These are phyloP conservation scores for Mus caroli DNA, from an alignment of 2,797 vertebrate species.

Conservation along the genomic window DNA sequence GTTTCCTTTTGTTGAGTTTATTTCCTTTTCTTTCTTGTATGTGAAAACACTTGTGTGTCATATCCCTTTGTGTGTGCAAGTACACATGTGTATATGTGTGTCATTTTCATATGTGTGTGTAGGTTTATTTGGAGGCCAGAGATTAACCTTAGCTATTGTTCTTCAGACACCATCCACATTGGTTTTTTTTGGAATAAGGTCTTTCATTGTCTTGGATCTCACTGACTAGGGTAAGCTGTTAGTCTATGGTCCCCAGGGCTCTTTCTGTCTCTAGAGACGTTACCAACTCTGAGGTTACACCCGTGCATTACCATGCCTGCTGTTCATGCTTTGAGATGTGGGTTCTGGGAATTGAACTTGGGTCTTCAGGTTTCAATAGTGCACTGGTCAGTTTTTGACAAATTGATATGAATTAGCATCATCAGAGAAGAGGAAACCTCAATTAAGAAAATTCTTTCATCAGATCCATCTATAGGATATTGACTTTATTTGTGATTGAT, in stretches of 20 bases:
- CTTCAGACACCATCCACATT: not conserved
- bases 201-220: not conserved
- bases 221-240: not conserved
- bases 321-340: not conserved
- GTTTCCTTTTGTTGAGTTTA: no score
- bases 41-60: not conserved
- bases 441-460: not conserved
- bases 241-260: no score
- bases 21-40: not conserved
- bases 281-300: not conserved
- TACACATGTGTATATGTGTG: not conserved
- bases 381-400: not conserved
- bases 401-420: not conserved
- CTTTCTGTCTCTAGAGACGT: not conserved
- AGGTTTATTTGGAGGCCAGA: not conserved
- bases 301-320: fast-evolving
- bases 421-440: not conserved
- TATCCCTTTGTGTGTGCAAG: not conserved
- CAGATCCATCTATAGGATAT: not conserved
- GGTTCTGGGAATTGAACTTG: not conserved
- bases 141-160: not conserved
- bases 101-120: not conserved
- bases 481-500: not conserved
- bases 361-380: not conserved
- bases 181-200: not conserved